Evolutionary conservation across 2,113 vertebrate genomes (phyloP), one percentile per base, ranked within the genome.

Genomic region (Dolichallabes microphthalmus): DNA sequence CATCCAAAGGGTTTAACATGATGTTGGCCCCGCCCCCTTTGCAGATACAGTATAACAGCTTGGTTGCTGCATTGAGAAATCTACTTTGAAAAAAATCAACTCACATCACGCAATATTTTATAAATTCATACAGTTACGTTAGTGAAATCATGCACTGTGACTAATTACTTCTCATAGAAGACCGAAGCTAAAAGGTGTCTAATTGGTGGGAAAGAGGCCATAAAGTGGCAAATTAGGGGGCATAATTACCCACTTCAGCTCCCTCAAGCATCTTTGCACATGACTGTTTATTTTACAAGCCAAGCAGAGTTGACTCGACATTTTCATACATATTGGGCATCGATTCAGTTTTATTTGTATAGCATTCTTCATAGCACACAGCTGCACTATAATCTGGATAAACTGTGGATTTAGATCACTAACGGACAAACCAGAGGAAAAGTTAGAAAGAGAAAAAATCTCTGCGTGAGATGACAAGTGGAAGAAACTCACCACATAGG

Each of bases 221-320:
- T 80, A 76, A 83, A 82, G 84, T 86, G 80, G 19, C 25, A 83
- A 63, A 79, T 86, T 73, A 86, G 75, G 4, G 7, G 71, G 66
- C 58, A 53, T 80, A 83, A 88, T 86, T 79, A 86, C 69, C 75
- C 27, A 55, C 84, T 58, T 85, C 30, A 80, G 30, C 3, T 19
- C 58, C 76, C 84, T 86, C 80, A 19, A 82, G 73, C 80, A 77
- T 76, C 52, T 82, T 50, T 80, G 79, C 27, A 74, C 39, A 57
- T 58, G 60, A 25, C 71, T 85, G 86, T 85, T 79, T 79, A 60
- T 79, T 79, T 87, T 84, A 53, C 52, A 69, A 52, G 15, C 55
- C 35, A 39, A 12, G n/a, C 14, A 80, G 58, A 61, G 22, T 64
- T 81, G 39, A 64, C 35, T 80, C 58, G 5, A 25, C 78, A 63